Percentiles rank a stretch among this genome's conserved stretches.
These are phyloP conservation scores for Labeo calbasu DNA, from an alignment of 2,797 vertebrate genomes.

Conservation along the genomic window DNA sequence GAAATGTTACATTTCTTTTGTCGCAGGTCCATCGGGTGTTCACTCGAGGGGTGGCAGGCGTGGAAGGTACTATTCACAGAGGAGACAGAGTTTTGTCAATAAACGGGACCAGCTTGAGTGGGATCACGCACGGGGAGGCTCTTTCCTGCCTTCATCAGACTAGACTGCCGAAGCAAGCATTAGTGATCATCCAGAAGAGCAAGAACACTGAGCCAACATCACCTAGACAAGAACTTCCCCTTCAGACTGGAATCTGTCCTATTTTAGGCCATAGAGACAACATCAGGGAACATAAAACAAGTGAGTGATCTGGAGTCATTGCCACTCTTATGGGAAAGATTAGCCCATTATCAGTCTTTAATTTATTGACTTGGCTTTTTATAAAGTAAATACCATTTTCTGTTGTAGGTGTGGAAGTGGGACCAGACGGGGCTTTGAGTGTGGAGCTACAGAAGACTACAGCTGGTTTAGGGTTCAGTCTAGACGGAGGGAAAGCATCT, in stretches of 20 bases:
- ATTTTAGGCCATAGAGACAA: conserved; percentile 66
- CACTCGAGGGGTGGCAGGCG: conserved; percentile 84
- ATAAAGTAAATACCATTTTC: neutral
- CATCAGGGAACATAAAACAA: conserved; percentile 71
- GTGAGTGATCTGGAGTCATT: conserved; percentile 68
- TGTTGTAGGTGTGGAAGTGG: conserved; percentile 73
- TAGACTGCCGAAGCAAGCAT: conserved; percentile 77
- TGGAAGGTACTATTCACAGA: conserved; percentile 85
- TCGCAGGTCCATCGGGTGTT: conserved; percentile 92
- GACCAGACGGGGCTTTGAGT: conserved; percentile 75
- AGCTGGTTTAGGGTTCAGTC: conserved; percentile 89
- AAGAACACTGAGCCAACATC: conserved; percentile 64
- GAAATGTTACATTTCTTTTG: conserved; percentile 31
- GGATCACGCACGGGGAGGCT: conserved; percentile 83
- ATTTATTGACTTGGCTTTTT: neutral
- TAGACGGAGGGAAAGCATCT: conserved; percentile 88
- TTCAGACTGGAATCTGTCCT: conserved; percentile 68
- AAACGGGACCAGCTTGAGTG: conserved; percentile 82
- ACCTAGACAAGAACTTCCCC: conserved; percentile 64
- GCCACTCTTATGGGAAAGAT: neutral
- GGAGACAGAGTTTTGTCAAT: conserved; percentile 88
- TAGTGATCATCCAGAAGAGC: conserved; percentile 84
- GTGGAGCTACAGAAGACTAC: conserved; percentile 90
- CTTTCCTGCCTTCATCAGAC: conserved; percentile 87
- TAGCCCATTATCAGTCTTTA: neutral